These are phyloP conservation scores for Latrodectus hesperus DNA, from an alignment of 2,888 invertebrate genomes.

Conservation along the genomic window DNA sequence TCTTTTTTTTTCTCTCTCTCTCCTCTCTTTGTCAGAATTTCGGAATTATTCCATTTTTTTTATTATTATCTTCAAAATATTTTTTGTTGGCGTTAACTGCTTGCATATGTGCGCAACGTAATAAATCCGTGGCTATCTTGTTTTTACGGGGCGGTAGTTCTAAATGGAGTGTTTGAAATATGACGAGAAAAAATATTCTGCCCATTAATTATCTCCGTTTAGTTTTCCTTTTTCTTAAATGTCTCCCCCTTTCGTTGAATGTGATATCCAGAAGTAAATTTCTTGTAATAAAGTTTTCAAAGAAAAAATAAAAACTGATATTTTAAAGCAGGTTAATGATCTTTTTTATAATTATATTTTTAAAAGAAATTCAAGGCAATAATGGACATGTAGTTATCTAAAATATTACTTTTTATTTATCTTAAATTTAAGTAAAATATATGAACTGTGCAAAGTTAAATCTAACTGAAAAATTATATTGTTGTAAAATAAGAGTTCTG, in stretches of 20 bases:
- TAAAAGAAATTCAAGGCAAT: too few relatives aligned
- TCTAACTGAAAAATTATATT: too few relatives aligned
- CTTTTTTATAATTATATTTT: too few relatives aligned
- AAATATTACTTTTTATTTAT: too few relatives aligned
- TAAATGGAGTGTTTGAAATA: background rate
- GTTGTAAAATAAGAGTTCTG: too few relatives aligned
- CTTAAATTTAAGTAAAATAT: too few relatives aligned
- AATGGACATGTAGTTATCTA: too few relatives aligned
- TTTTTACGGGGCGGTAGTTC: background rate
- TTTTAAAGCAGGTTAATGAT: too few relatives aligned
- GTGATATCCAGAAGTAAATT: background rate
- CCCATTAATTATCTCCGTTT: background rate
- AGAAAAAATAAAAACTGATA: too few relatives aligned
- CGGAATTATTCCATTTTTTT: background rate
- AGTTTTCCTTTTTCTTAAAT: background rate
- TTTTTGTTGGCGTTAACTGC: constrained; percentile 18
- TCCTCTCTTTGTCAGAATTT: background rate
- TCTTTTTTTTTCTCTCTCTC: background rate
- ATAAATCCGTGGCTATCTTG: constrained; percentile 46
- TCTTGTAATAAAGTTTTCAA: too few relatives aligned
- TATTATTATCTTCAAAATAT: background rate
- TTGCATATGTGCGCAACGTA: constrained; percentile 22
- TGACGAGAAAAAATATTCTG: background rate
- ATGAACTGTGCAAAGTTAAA: too few relatives aligned
- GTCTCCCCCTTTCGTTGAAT: background rate